Base-by-base conservation (phyloP, 2,797 vertebrate species). In the Phalanger gymnotis region DNA sequence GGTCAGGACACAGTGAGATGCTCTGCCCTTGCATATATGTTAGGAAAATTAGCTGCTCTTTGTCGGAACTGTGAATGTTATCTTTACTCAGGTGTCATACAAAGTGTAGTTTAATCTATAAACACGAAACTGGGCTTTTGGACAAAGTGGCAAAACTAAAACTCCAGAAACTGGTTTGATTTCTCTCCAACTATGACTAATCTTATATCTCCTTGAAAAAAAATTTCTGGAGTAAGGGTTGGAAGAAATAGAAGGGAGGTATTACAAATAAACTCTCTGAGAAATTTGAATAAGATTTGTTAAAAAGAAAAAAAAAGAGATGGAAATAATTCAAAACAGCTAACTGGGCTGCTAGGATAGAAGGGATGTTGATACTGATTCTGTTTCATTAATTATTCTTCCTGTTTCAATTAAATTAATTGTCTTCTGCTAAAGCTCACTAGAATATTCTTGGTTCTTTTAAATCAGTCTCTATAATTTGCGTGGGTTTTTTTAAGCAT, bases 391-490 rank as follows among this genome's bases (percentile, higher is more conserved):
- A 54, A 93, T 94, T 96, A 54, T 92, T 96, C 58, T 94, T 51
- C 47, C 90, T 87, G 56, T 94, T 93, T 56, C 51, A 3, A 2
- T 31, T 92, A 92, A n/a, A 53, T 54, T 11, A 56, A 91, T 89
- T 87, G 55, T 91, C 28, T 28, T 95, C 96, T 92, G 93, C 90
- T 73, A 96, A 94, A 30, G 56, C 31, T 93, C 90, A 56, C 54
- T 57, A 81, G 34, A 93, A 91, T 90, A 92, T 27, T 11, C 0
- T 90, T 27, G 90, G 93, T 61, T 95, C 96, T 96, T 34, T 34
- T 91, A 93, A 54, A 34, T 5, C 22, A 9, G 3, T 95, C 94
- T 10, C 94, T 95, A 90, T 90, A 22, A 57, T 95, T 90, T 94
- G 30, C 40, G 6, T 81, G 30, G 31, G 2, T 25, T 47, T 73